A percentile compares a stretch with the other conserved stretches of the same genome.
Conservation (phyloP, 2,888 invertebrate genomes). For the Hofmannophila pseudospretella region DNA sequence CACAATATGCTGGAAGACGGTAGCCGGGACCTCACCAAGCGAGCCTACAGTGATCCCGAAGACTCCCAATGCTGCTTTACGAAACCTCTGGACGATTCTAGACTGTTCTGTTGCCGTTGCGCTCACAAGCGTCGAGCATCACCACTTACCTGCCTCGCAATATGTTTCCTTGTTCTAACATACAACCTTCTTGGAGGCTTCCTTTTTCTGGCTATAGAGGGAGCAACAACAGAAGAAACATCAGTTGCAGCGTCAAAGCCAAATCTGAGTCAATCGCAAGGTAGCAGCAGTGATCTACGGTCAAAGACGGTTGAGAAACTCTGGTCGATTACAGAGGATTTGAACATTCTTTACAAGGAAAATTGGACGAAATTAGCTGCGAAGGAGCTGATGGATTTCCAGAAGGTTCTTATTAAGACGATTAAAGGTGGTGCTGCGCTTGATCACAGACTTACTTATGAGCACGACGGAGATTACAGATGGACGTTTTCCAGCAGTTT, state of each 20-base stretch:
- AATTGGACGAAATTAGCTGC: constrained; percentile 95
- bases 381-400: constrained; percentile 91
- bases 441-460: constrained; percentile 40
- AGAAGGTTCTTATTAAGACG: constrained; percentile 79
- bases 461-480: constrained; percentile 76
- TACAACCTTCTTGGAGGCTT: constrained; percentile 96
- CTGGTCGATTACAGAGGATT: constrained; percentile 91
- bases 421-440: constrained; percentile 52
- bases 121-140: constrained; percentile 62
- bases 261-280: constrained; percentile 74
- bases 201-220: constrained; percentile 91
- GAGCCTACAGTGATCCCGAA: too few relatives aligned
- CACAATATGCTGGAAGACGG: constrained; percentile 41
- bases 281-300: constrained; percentile 75
- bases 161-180: constrained; percentile 90
- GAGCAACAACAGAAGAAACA: constrained; percentile 74
- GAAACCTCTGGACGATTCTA: too few relatives aligned
- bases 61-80: too few relatives aligned
- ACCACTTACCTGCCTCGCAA: constrained; percentile 87
- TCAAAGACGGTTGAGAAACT: constrained; percentile 86
- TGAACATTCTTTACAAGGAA: constrained; percentile 92
- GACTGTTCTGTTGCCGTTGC: constrained; percentile 63
- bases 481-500: constrained; percentile 97
- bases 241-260: constrained; percentile 82
- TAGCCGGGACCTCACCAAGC: constrained; percentile 15